phyloP scores from a whole-genome alignment of 2,888 invertebrate genomes.

The Microplitis manilae region DNA sequence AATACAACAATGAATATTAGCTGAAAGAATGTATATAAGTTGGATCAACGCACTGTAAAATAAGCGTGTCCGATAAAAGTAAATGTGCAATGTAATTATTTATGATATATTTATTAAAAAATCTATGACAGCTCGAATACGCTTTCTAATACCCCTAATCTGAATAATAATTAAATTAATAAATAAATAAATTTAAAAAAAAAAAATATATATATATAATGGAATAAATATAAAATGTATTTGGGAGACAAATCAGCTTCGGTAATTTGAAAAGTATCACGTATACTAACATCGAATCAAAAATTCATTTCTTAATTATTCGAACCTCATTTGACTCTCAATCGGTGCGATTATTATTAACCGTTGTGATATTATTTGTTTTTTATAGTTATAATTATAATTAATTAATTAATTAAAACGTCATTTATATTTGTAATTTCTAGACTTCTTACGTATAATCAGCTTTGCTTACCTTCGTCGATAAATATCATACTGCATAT shows the following conservation, averaged over 20 bases:
- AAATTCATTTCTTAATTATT: background rate
- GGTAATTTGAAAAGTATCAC: background rate
- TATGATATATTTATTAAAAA: conserved; percentile 47
- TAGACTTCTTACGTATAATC: conserved; percentile 41
- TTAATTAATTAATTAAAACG: background rate
- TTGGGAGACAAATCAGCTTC: conserved; percentile 23
- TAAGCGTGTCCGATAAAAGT: conserved; percentile 51
- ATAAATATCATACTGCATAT: conserved; percentile 11
- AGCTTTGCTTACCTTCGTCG: conserved; percentile 52
- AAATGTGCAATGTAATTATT: conserved; percentile 55
- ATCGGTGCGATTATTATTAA: conserved; percentile 45
- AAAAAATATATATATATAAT: too few species aligned
- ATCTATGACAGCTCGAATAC: conserved; percentile 25
- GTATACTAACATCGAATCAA: conserved; percentile 21
- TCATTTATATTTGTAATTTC: conserved; percentile 17
- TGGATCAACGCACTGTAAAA: conserved; percentile 53
- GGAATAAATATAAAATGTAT: background rate
- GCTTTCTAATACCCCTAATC: background rate
- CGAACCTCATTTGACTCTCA: conserved; percentile 32
- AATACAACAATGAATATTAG: conserved; percentile 45
- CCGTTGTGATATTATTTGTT: conserved; percentile 9
- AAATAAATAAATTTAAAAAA: conserved; percentile 13
- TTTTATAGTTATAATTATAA: background rate
- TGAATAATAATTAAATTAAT: conserved; percentile 23
- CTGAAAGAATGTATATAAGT: conserved; percentile 48